phyloP scores from a whole-genome alignment of 92 coral and sea anemone species.

The Epizoanthus rinbou region DNA sequence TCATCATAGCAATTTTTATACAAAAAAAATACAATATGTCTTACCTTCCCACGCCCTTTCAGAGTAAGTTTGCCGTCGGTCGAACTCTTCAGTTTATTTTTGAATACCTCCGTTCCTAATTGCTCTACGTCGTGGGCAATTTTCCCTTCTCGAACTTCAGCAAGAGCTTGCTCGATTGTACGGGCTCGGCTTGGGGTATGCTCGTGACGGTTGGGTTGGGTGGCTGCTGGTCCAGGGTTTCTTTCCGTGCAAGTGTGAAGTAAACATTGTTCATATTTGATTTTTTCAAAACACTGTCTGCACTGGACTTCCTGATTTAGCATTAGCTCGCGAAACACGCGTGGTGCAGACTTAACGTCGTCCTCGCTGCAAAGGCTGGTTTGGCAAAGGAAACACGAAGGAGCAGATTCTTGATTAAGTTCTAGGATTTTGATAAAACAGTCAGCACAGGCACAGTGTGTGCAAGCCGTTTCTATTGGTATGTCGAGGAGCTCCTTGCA shows the following conservation, averaged over 20 bases:
- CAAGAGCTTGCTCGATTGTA: conserved; percentile 31
- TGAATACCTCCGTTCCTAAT: conserved; percentile 23
- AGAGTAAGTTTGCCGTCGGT: conserved; percentile 15
- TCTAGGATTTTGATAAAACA: conserved; percentile 32
- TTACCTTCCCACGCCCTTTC: conserved; percentile 35
- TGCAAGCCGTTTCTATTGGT: conserved; percentile 20
- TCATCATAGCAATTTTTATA: not conserved
- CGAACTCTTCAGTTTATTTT: conserved; percentile 20
- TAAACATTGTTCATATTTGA: conserved; percentile 21
- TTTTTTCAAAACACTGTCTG: conserved; percentile 12
- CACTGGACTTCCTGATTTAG: conserved; percentile 19
- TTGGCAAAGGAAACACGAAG: conserved; percentile 20
- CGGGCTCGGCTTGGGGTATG: not conserved
- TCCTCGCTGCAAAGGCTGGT: not conserved
- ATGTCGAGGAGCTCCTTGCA: conserved; percentile 19
- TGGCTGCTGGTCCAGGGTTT: not conserved
- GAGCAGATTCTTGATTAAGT: not conserved
- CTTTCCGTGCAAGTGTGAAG: conserved; percentile 25
- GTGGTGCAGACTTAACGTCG: conserved; percentile 22
- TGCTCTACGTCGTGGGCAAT: conserved; percentile 16
- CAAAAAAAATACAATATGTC: not conserved
- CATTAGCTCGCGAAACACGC: conserved; percentile 31
- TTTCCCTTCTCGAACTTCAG: conserved; percentile 26
- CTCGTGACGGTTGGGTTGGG: not conserved
- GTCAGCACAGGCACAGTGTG: conserved; percentile 27